Base-by-base conservation (phyloP, 2,113 vertebrate species). In the Grammomys dolichurus region DNA sequence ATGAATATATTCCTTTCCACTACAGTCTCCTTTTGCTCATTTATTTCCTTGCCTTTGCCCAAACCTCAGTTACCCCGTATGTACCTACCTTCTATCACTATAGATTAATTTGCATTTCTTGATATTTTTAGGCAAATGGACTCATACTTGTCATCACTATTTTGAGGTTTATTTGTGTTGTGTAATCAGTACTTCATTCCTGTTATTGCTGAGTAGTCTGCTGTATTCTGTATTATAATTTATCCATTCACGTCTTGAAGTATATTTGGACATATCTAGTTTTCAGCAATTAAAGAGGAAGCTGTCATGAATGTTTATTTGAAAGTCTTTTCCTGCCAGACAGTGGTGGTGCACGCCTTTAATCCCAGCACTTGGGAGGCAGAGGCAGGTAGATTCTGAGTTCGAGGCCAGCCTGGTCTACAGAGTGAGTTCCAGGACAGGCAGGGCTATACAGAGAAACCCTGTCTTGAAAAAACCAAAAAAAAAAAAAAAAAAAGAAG, bases 271-370 rank as follows among this genome's bases (percentile, higher is more conserved):
- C 40, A n/a, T 87, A 94, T 69, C 43, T 76, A 28, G 19, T 84
- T 96, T 90, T 91, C 54, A 92, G 48, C 70, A 93, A 20, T 84
- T 93, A 51, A 12, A n/a, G 33, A 58, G 69, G 73, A 78, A 86
- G 19, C 40, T 78, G 8, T 48, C 43, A 2, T 65, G 58, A 90
- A 51, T 77, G 60, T 67, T 96, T 17, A 86, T 65, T 65, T 93
- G 19, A 77, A 89, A 69, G n/a, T 94, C 82, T 89, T 82, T 72
- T 28, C 75, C 51, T 7, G 2, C 51, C 51, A 9, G 51, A 2
- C 51, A 11, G 51, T 51, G 51, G 10, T 51, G 51, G 51, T 2
- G 10, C 51, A 51, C 8, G 10, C 51, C 51, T 51, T 51, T 51
- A 11, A 9, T 11, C 51, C 51, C 10, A 51, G 51, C 51, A 51